These are phyloP conservation scores for Psilanteris sp. DNA, from an alignment of 1,140 invertebrate species.

Conservation along the genomic window DNA sequence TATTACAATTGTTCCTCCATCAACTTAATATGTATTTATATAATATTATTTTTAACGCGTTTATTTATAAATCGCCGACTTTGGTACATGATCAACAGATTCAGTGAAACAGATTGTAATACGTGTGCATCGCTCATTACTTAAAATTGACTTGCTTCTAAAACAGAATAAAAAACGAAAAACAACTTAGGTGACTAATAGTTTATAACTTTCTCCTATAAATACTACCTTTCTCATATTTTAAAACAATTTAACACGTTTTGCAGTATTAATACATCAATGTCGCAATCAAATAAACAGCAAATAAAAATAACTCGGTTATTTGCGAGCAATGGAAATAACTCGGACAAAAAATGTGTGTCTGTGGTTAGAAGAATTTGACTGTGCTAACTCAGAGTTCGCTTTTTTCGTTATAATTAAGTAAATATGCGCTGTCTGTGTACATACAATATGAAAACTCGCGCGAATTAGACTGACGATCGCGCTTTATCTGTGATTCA, in stretches of 20 bases:
- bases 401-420: constrained; percentile 46
- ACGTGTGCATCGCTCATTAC: too few species aligned
- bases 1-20: too few species aligned
- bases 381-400: constrained; percentile 29
- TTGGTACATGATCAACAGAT: too few species aligned
- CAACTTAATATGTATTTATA: too few species aligned
- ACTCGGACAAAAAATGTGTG: too few species aligned
- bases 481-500: constrained; percentile 78
- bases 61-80: too few species aligned
- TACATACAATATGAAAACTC: constrained; percentile 55
- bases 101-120: too few species aligned
- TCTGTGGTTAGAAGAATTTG: constrained; percentile 24
- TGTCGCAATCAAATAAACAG: constrained; percentile 26
- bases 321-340: background rate
- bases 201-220: constrained; percentile 11
- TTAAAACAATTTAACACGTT: constrained; percentile 29
- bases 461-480: constrained; percentile 65
- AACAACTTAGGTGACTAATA: background rate
- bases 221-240: constrained; percentile 4
- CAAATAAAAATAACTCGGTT: constrained; percentile 7
- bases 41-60: too few species aligned
- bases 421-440: constrained; percentile 44
- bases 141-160: too few species aligned
- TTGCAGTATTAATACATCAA: constrained; percentile 22
- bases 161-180: too few species aligned